Evolutionary conservation across 2,888 invertebrate genomes (phyloP).

Genomic region (Flabesymbios commensalis): DNA sequence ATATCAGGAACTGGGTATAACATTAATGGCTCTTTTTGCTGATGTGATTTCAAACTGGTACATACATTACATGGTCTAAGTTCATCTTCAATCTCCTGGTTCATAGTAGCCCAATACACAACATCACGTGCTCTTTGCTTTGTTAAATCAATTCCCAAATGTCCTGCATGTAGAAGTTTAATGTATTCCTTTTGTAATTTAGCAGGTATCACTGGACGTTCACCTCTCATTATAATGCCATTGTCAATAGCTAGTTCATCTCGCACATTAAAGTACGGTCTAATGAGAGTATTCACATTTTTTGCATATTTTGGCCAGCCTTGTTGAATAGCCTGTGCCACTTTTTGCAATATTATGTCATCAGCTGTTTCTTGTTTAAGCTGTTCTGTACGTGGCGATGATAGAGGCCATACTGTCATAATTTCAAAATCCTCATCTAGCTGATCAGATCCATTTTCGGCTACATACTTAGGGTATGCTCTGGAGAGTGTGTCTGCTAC

Average conservation of each 20-base stretch:
- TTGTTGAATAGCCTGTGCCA: background rate
- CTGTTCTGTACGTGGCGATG: background rate
- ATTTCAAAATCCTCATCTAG: too few relatives aligned
- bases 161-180: background rate
- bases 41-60: too few relatives aligned
- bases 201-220: background rate
- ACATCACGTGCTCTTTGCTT: background rate
- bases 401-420: background rate
- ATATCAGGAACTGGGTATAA: background rate
- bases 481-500: conserved; percentile 11
- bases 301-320: background rate
- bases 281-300: background rate
- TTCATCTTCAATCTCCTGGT: background rate
- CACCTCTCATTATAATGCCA: background rate
- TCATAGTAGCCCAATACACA: background rate
- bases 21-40: background rate
- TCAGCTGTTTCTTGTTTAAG: background rate
- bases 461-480: too few relatives aligned
- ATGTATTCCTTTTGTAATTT: background rate
- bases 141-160: background rate
- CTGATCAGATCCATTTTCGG: too few relatives aligned
- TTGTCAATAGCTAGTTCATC: background rate
- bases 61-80: too few relatives aligned
- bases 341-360: background rate
- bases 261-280: background rate